Evolutionary conservation across 2,888 invertebrate genomes (phyloP), one percentile per base, ranked within the genome.

Genomic region (Chloromyia formosa): DNA sequence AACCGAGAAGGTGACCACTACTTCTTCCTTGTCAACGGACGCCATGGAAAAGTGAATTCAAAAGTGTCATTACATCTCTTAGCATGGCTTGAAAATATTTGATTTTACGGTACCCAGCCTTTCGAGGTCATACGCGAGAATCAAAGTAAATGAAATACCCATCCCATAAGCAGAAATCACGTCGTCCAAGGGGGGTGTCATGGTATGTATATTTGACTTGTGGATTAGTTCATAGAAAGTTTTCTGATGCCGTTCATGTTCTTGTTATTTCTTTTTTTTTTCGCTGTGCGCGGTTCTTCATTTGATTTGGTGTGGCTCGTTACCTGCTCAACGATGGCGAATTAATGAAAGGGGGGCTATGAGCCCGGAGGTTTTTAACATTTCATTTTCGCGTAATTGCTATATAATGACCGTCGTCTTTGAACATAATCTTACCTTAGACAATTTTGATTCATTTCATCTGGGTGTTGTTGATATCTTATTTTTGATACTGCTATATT

Each of bases 51-150:
- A 62, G 62, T 62, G 62, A 62, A 62, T 35, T 60, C 18, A 16
- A 62, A 40, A 22, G 60, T 27, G n/a, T 62, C 62, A 40, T 62
- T 62, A 27, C 7, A 35, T 35, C 16, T 27, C 23, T 35, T 9
- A 7, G n/a, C n/a, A 35, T 35, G 62, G 9, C n/a, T 40, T 12
- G 27, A 62, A 62, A 62, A 62, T 62, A 16, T 62, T 62, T 27
- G 23, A 40, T 35, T 40, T 40, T 62, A 62, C 27, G 62, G 62
- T 35, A 14, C 27, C 18, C n/a, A 40, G 62, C 62, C n/a, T 62
- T 62, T 62, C 40, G 62, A 18, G 62, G 62, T 62, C 62, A 62
- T 40, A 62, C 40, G n/a, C 62, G 18, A 35, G 62, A 35, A 62
- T 40, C 16, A 1, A 40, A 35, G 27, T 35, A 62, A 62, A 49